Percentiles rank a stretch among this genome's conserved stretches.
Evolutionary conservation across 2,797 vertebrate species (phyloP).

Genomic region (Centropyge bicolor): DNA sequence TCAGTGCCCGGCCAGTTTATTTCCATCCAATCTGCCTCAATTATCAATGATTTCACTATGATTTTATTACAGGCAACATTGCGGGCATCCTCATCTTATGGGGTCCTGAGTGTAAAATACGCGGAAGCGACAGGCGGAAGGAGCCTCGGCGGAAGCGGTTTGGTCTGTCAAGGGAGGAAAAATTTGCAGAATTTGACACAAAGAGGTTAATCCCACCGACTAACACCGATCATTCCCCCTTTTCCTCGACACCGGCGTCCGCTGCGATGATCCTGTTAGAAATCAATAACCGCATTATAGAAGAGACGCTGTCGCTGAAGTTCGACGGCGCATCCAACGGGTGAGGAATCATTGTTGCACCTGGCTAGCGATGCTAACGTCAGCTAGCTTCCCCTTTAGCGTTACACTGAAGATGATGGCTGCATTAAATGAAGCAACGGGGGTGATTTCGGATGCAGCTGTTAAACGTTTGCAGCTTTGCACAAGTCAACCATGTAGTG

Average conservation of each 20-base stretch:
- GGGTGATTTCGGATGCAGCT: accelerated
- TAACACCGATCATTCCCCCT: conserved; percentile 33
- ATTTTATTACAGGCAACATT: conserved; percentile 72
- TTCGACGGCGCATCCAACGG: conserved; percentile 96
- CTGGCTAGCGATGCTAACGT: conserved; percentile 73
- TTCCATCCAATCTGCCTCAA: neutral
- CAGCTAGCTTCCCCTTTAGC: conserved; percentile 59
- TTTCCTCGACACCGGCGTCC: conserved; percentile 57
- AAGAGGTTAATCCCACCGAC: conserved; percentile 61
- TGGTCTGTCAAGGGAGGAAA: conserved; percentile 75
- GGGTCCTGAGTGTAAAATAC: conserved; percentile 79
- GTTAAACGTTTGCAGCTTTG: no score
- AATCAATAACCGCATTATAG: conserved; percentile 98
- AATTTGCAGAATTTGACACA: conserved; percentile 69
- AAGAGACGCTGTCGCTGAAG: conserved; percentile 95
- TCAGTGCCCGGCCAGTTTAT: neutral
- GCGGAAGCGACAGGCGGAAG: conserved; percentile 86
- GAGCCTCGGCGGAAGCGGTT: conserved; percentile 79
- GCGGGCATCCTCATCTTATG: conserved; percentile 20
- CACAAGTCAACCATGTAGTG: accelerated
- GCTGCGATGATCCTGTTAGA: conserved; percentile 96
- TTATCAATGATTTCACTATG: neutral
- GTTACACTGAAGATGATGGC: neutral
- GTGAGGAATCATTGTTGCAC: conserved; percentile 85
- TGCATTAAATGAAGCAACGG: neutral